Percentiles rank a stretch among this genome's conserved stretches.
Evolutionary conservation across 1,140 invertebrate genomes (phyloP).

Genomic region (Papilio machaon): DNA sequence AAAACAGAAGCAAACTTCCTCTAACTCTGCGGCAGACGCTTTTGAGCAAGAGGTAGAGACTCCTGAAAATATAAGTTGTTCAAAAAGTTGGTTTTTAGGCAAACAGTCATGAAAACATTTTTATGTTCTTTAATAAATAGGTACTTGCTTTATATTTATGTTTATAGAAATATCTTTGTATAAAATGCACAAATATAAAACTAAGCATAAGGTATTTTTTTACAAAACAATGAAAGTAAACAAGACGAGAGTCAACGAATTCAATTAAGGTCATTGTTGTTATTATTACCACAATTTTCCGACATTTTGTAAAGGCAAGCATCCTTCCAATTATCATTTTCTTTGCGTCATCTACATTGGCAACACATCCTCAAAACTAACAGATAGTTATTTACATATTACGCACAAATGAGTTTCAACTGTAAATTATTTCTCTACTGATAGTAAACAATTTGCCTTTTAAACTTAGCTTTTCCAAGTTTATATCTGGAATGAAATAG

Average conservation of each 20-base stretch:
- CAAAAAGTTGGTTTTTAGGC: neutral
- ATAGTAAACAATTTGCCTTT: neutral
- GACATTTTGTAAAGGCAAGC: neutral
- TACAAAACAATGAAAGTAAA: neutral
- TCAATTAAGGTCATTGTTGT: neutral
- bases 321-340: neutral
- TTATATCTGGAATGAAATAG: too few species aligned
- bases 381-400: neutral
- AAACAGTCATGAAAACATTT: neutral
- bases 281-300: neutral
- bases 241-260: neutral
- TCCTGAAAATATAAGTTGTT: neutral
- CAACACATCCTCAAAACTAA: neutral
- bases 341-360: neutral
- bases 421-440: neutral
- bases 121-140: neutral
- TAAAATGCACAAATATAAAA: neutral
- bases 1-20: slow-evolving; percentile 74
- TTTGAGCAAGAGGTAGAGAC: slow-evolving; percentile 71
- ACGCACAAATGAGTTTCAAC: neutral
- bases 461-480: too few species aligned
- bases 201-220: too few species aligned
- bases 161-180: neutral
- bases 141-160: too few species aligned
- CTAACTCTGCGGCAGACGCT: slow-evolving; percentile 65